Base-by-base conservation (phyloP, 2,113 vertebrate genomes). In the Cyprinodon brontotheroides region DNA sequence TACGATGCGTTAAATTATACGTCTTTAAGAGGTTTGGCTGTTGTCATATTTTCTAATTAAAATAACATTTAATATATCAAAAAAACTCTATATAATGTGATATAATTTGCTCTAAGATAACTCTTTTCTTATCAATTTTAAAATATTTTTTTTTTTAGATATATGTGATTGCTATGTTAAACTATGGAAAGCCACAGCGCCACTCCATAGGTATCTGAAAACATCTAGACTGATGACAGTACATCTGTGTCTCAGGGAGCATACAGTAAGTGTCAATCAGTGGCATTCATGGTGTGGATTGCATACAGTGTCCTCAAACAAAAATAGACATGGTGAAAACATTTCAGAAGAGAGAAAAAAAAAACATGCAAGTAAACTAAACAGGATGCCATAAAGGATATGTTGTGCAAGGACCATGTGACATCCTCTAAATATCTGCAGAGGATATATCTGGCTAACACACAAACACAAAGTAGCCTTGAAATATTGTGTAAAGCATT, bases 281-380 rank as follows among this genome's bases (percentile, higher is more conserved):
- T 86, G 93, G 91, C 93, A 91, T 91, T 88, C 78, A 81, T 88
- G 92, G 92, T 92, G 89, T 90, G 91, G 89, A 93, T 93, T 93
- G 93, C 93, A 94, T 94, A 93, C 89, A 80, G 76, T 90, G 86
- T 91, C 88, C 78, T 91, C 78, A 86, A 86, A 75, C 86, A 20
- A 78, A 86, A 87, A 77, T 72, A 70, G 29, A 70, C 61, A 45
- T 10, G 69, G 72, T 53, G 65, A 79, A 86, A 45, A 72, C 43
- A 71, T 50, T 68, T 41, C n/a, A 20, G 5, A 9, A 57, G 10
- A n/a, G 3, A 20, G n/a, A 1, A 81, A 88, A 70, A 70, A 78
- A 22, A 78, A 86, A 84, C 77, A 82, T 69, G 62, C 72, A 89
- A 41, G 50, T 4, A 40, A 57, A 88, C 74, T 20, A 11, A 76